Evolutionary conservation across 2,113 vertebrate species (phyloP), one percentile per base, ranked within the genome.

Genomic region (Cyphomyrus discorhynchus): DNA sequence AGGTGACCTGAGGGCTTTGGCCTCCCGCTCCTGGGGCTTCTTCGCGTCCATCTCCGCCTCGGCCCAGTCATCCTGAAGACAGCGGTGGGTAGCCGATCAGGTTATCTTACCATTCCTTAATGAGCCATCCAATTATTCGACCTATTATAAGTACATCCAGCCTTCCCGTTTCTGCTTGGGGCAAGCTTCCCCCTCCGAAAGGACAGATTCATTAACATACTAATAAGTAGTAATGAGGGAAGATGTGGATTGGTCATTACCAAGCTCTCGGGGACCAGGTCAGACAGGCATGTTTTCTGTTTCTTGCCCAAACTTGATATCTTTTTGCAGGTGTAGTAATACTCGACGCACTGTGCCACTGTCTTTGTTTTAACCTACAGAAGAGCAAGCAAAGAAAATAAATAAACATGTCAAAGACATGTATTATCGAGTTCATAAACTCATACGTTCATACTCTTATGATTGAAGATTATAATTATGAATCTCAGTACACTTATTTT

Each of bases 291-390:
- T 3, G 95, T 95, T 86, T 96, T 95, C 89, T 97, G 95, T 53
- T 94, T 95, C 70, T 93, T 94, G 52, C 96, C 96, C 88, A 97
- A 91, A 53, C 93, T 96, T 93, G 97, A 92, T 39, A 97, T 97
- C 92, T 97, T 98, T 92, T 99, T 99, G 97, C 97, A 99, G 0
- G 96, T 97, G 74, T 99, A 99, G 93, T 98, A 99, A 93, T 97
- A 99, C 92, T 99, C 98, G 56, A 99, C 97, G 80, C 98, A 99
- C 82, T 99, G 97, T 89, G 97, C 94, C 89, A 98, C 93, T 0
- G 97, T 97, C 94, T 99, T 99, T 3, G 97, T 97, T 93, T 97
- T 97, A 85, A 99, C 97, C 98, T 99, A 90, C 1, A 92, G 91
- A 91, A 56, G 9, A 87, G 50, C 50, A 53, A 53, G 31, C 89